Percentiles rank a stretch among this genome's conserved stretches.
Evolutionary conservation across 2,113 vertebrate genomes (phyloP).

Genomic region (Malurus cyaneus): DNA sequence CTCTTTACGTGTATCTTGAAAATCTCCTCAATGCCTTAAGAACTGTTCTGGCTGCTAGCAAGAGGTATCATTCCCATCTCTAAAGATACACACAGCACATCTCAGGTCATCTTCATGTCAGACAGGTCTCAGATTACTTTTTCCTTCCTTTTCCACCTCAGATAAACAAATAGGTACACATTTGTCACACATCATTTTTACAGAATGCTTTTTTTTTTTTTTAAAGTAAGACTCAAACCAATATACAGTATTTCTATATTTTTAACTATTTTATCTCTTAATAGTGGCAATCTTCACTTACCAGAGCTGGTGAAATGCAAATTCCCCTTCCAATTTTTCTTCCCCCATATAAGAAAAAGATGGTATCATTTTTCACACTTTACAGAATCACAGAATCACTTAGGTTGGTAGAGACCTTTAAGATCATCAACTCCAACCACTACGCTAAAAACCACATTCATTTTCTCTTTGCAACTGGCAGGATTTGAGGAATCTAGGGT

Average conservation of each 20-base stretch:
- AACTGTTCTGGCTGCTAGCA: too few relatives aligned
- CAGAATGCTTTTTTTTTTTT: not conserved
- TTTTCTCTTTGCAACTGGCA: not conserved
- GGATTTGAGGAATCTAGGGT: not conserved
- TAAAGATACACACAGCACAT: not conserved
- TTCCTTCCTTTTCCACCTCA: not conserved
- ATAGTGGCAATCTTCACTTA: not conserved
- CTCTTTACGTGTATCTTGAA: too few relatives aligned
- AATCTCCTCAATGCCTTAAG: too few relatives aligned
- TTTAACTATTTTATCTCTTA: not conserved
- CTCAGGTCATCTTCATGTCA: not conserved
- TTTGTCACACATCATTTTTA: not conserved
- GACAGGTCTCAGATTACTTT: not conserved
- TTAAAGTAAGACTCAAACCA: not conserved
- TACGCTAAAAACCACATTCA: accelerated
- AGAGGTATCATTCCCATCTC: not conserved
- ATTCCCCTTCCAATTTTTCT: not conserved
- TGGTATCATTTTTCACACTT: not conserved
- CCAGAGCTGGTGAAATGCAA: not conserved
- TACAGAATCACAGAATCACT: not conserved
- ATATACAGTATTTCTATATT: not conserved
- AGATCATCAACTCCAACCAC: not conserved
- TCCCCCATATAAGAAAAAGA: not conserved
- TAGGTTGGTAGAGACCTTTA: not conserved
- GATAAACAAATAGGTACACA: not conserved